Evolutionary conservation across 2,797 vertebrate species (phyloP).

Genomic region (Hypotaenidia philippensis): DNA sequence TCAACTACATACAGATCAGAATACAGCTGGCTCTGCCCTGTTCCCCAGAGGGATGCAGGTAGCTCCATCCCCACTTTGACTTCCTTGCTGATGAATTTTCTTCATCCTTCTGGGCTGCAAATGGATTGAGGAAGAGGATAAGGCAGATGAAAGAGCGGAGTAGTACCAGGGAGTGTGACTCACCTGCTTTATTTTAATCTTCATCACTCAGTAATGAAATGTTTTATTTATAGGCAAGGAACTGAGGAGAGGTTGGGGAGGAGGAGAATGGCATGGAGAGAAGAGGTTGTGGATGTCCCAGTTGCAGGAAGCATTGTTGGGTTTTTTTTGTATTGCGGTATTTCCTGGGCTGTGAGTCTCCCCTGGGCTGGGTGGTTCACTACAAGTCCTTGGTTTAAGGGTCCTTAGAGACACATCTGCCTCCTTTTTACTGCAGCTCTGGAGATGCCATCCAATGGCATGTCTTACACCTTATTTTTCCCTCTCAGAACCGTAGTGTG

Average conservation of each 20-base stretch:
- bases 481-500: neutral
- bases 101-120: neutral
- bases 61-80: neutral
- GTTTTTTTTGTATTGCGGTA: neutral
- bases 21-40: neutral
- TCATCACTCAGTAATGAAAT: constrained; percentile 3
- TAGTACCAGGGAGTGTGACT: neutral
- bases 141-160: constrained; percentile 14
- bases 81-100: neutral
- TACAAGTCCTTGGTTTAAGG: neutral
- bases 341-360: neutral
- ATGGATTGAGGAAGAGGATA: constrained; percentile 18
- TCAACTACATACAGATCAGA: neutral
- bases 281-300: constrained; percentile 10
- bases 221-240: constrained; percentile 32
- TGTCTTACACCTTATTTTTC: neutral
- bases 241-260: neutral
- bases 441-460: neutral
- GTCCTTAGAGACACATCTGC: neutral
- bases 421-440: neutral
- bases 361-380: neutral
- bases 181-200: constrained; percentile 47
- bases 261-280: neutral
- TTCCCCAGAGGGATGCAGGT: neutral
- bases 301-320: neutral